Base-by-base conservation (phyloP, 2,113 vertebrate genomes). In the Aphyosemion australe region DNA sequence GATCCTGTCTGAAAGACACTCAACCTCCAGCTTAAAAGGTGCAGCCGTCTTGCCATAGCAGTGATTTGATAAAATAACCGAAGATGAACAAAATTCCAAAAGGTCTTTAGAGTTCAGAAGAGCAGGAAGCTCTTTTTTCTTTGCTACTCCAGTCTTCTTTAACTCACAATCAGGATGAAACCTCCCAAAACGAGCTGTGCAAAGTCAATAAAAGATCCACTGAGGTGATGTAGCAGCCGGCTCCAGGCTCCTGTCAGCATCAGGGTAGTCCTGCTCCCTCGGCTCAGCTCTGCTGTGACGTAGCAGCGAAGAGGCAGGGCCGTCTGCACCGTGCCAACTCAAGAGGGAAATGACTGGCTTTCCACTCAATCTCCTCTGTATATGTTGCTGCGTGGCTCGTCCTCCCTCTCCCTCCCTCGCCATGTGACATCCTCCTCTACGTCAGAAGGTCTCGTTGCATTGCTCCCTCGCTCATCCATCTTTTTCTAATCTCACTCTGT, bases 241-340 rank as follows among this genome's bases (percentile, higher is more conserved):
- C 63, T 64, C 76, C 63, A 51, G 55, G 60, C 57, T 82, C 72
- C 67, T 58, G 61, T 72, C 67, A 82, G 77, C 73, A 72, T 74
- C 84, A 69, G 69, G 69, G 72, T 65, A 79, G 72, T 81, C 77
- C 77, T 84, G 82, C 70, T 83, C 59, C 55, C 68, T 72, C 48
- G 5, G 19, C 72, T 73, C 64, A 9, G 79, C 74, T 84, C 76
- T 60, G 74, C 68, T 34, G 74, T 87, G 87, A 90, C 83, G 87
- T 82, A 82, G 82, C 65, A 74, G 15, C 48, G 54, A 68, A 65
- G 79, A 84, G 82, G 80, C 65, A 74, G 68, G 76, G 32, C 78
- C 55, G 79, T 77, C 82, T 87, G 77, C 69, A 4, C 75, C 21
- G 72, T 69, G 60, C 75, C 68, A 69, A 79, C 78, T 78, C 85